phyloP scores from a whole-genome alignment of 2,888 invertebrate species.

The Chalcis sispes region DNA sequence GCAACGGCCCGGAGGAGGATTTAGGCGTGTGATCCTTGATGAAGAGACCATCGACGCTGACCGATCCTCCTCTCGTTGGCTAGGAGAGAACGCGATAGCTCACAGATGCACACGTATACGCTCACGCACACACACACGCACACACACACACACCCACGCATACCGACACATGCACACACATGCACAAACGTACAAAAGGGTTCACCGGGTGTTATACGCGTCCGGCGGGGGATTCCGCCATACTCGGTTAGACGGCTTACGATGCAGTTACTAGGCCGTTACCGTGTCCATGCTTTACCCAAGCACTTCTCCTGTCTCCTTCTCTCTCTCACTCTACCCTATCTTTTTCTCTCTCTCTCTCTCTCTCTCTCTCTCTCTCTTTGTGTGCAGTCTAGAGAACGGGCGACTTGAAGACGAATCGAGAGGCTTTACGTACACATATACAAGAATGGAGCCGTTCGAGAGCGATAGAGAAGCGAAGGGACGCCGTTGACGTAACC shows the following conservation, averaged over 20 bases:
- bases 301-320: too few species aligned
- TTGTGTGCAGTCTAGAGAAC: too few species aligned
- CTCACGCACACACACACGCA: constrained; percentile 34
- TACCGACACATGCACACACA: constrained; percentile 25
- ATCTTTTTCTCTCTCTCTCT: too few species aligned
- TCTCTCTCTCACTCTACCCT: too few species aligned
- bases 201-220: background rate
- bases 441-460: background rate
- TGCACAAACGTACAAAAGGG: constrained; percentile 26
- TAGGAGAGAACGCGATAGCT: background rate
- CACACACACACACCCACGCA: too few species aligned
- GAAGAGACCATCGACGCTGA: constrained; percentile 66
- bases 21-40: constrained; percentile 70
- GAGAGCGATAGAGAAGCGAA: background rate
- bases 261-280: constrained; percentile 71
- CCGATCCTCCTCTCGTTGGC: constrained; percentile 51
- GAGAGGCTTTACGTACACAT: background rate
- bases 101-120: background rate
- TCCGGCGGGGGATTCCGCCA: constrained; percentile 54
- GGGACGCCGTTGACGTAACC: background rate
- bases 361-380: too few species aligned
- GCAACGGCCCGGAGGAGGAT: constrained; percentile 60
- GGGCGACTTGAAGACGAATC: constrained; percentile 18
- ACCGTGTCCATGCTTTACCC: constrained; percentile 60
- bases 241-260: constrained; percentile 71